phyloP scores from a whole-genome alignment of 37 sponge, comb jelly and placozoan genomes.

The Aplysina aerophoba region DNA sequence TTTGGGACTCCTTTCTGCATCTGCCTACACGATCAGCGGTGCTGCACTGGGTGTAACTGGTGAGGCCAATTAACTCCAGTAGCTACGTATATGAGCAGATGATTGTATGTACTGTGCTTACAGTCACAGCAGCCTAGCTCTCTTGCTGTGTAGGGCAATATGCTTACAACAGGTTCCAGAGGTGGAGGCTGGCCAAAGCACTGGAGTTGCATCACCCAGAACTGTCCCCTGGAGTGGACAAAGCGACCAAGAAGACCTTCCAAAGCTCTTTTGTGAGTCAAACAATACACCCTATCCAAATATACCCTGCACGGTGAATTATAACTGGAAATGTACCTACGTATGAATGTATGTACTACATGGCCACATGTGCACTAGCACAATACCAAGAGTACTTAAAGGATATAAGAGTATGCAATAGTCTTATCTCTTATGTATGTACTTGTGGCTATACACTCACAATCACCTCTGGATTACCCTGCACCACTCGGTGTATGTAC shows the following conservation, averaged over 20 bases:
- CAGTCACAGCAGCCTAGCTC: background rate
- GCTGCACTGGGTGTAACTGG: background rate
- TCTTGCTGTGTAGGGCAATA: conserved; percentile 42
- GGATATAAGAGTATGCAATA: no score
- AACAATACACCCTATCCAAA: background rate
- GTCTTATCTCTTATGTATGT: no score
- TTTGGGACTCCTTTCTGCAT: background rate
- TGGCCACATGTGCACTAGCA: no score
- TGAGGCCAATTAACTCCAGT: background rate
- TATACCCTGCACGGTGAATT: background rate
- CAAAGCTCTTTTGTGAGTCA: conserved; percentile 23
- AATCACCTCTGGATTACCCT: no score
- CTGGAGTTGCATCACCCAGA: conserved; percentile 67
- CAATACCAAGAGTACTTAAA: no score
- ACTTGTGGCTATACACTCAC: no score
- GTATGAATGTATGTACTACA: no score
- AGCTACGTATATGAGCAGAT: background rate
- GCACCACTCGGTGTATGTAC: no score
- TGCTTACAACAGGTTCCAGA: conserved; percentile 33
- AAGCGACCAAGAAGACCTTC: conserved; percentile 32
- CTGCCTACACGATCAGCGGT: background rate
- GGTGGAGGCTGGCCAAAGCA: conserved; percentile 68
- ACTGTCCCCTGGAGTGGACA: conserved; percentile 1
- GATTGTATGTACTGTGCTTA: background rate
- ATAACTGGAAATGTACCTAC: no score